Base-by-base conservation (phyloP, 64 coral and sea anemone species). In the Montipora foliosa region DNA sequence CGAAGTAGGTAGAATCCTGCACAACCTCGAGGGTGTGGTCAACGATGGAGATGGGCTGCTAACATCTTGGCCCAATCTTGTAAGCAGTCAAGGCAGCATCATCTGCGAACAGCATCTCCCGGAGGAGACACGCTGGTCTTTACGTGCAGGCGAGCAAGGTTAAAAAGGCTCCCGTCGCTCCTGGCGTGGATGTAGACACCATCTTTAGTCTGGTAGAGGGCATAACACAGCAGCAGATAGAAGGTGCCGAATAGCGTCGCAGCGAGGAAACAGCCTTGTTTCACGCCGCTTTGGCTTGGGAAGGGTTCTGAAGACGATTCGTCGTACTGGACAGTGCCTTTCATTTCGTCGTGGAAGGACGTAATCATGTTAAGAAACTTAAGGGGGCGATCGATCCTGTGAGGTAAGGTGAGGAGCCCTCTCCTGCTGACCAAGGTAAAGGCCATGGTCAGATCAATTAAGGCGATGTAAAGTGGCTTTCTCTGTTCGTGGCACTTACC, bases 261-360 rank as follows among this genome's bases (percentile, higher is more conserved):
- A 17, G 87, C 72, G 10, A 76, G 73, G 6, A 77, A n/a, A 19
- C 87, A 89, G 72, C 87, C 87, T 89, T 89, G 50, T 47, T 75
- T 89, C 5, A 78, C 74, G 0, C 47, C 73, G 73, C 74, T 76
- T 2, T 8, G 14, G 5, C 58, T 78, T 9, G 58, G 3, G 19
- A 78, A 89, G 19, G 73, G 46, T 4, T 89, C 87, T n/a, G 73
- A 62, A 4, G 44, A 12, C 19, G 25, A 77, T 22, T 59, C 29
- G 7, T 90, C 48, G 25, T 46, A 80, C 76, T 90, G 59, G 5
- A 90, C 4, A 14, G 76, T 90, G 2, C 0, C 76, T 29, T 29
- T 29, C 29, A 29, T 29, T 29, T 29, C 29, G 1, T 1, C 29
- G 29, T 29, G 29, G 29, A 59, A 59, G 12, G 57, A 59, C 12